Evolutionary conservation across 2,888 invertebrate genomes (phyloP).

Genomic region (Caenorhabditis sinica): DNA sequence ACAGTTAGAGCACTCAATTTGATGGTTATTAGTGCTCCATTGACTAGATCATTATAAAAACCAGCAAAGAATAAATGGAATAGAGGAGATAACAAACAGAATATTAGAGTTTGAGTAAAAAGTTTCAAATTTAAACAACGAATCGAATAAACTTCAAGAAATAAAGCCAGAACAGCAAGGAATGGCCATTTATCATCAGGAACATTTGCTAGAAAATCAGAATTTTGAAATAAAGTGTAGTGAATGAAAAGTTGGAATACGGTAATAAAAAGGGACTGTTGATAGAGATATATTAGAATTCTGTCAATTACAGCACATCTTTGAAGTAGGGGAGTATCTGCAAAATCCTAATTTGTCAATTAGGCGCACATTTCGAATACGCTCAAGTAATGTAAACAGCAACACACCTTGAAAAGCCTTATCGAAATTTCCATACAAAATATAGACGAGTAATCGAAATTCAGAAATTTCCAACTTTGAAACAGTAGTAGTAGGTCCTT

Average conservation of each 20-base stretch:
- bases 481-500: conserved; percentile 42
- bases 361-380: neutral
- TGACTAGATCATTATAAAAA: conserved; percentile 58
- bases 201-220: conserved; percentile 39
- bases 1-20: conserved; percentile 47
- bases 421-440: conserved; percentile 60
- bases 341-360: neutral
- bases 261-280: conserved; percentile 52
- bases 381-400: neutral
- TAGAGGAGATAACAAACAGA: conserved; percentile 36
- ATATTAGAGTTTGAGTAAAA: conserved; percentile 48
- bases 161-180: conserved; percentile 29
- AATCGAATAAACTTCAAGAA: conserved; percentile 49
- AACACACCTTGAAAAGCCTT: conserved; percentile 66
- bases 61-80: conserved; percentile 53
- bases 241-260: conserved; percentile 59
- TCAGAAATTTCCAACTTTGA: conserved; percentile 53
- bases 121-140: conserved; percentile 43
- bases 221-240: conserved; percentile 47
- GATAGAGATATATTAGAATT: conserved; percentile 43
- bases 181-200: conserved; percentile 62
- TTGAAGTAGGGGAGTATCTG: conserved; percentile 58
- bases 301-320: conserved; percentile 52
- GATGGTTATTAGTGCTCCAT: conserved; percentile 34
- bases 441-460: conserved; percentile 49